Evolutionary conservation across 2,888 invertebrate genomes (phyloP), one percentile per base, ranked within the genome.

Genomic region (Cryptophagus acutangulus): DNA sequence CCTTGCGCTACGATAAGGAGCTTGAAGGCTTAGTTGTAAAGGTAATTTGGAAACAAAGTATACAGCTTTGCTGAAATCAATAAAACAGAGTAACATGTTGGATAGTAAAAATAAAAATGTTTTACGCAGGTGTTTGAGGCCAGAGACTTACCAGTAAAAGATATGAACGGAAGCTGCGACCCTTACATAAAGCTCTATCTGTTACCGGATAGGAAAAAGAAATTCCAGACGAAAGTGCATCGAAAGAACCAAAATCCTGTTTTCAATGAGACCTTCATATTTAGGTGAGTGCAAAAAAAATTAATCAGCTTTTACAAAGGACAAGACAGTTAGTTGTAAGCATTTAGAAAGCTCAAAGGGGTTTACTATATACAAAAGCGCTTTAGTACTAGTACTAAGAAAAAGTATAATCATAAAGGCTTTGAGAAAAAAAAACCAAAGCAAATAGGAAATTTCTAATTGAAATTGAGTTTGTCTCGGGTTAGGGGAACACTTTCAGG

Each of bases 121-220:
- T 37, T 49, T 49, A 10, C n/a, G n/a, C 39, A 59, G 59, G 45
- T 59, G 14, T 59, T 59, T 30, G 55, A 55, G 41, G 52, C 85
- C 1, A 78, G 81, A 30, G 84, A 86, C 59, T 72, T 89, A n/a
- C 88, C 88, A 0, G 78, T 87, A 41, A 87, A 87, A 65, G 89
- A 89, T 56, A 84, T 87, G 45, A 81, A 83, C 0, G 87, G 87
- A 5, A 87, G 87, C 62, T 87, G 87, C 45, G 90, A 91, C 66
- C 90, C 91, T 0, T 91, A 91, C 69, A 84, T 90, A 50, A 90
- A 89, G 70, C 79, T 89, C 36, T 86, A 87, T 64, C 75, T 90
- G 1, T 71, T 90, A 9, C 90, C 90, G 0, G 90, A 90, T 58
- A 74, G 88, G 51, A 86, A 88, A 69, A 86, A 87, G 71, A 89